Evolutionary conservation across 1,140 invertebrate species (phyloP), one percentile per base, ranked within the genome.

Genomic region (Homarus americanus): DNA sequence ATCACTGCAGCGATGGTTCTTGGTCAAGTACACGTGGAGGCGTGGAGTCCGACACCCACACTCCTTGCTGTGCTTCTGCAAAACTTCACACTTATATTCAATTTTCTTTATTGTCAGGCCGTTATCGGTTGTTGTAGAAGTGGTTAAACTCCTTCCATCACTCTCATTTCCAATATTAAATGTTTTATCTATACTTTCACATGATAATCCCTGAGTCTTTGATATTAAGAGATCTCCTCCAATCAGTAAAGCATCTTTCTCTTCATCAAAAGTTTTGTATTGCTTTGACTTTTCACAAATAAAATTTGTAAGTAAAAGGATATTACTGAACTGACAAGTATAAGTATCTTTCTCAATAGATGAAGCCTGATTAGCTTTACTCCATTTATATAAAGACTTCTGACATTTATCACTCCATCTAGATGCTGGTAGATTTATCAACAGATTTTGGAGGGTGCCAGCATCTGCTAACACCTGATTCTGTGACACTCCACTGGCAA

Each of bases 21-120:
- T 63, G 15, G 49, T 76, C 17, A 91, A 41, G 72, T 91, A 91
- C 17, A 87, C 80, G 41, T 91, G 91, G n/a, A 91, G 91, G 28
- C 91, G 78, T 28, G 91, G 91, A 49, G 84, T 91, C 36, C 41
- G 36, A 63, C 91, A 91, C 49, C 49, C 49, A 83, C 91, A 91
- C 66, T 53, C 72, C 12, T 53, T 82, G 36, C 79, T 83, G 28
- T 91, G 91, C 15, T 87, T 41, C 12, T 83, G 84, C 24, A 91
- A 58, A 10, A 91, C 49, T 40, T 76, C 49, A 63, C 91, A 91
- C 69, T 87, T 87, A 28, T 87, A 91, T 12, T 66, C 32, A 38
- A 91, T 91, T 76, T 80, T 87, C 44, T 91, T 24, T 58, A 90
- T 76, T 40, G 80, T 90, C 34, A 90, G 32, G 66, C 36, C 84